Base-by-base conservation (phyloP, 2,888 invertebrate species). In the Clunio marinus region DNA sequence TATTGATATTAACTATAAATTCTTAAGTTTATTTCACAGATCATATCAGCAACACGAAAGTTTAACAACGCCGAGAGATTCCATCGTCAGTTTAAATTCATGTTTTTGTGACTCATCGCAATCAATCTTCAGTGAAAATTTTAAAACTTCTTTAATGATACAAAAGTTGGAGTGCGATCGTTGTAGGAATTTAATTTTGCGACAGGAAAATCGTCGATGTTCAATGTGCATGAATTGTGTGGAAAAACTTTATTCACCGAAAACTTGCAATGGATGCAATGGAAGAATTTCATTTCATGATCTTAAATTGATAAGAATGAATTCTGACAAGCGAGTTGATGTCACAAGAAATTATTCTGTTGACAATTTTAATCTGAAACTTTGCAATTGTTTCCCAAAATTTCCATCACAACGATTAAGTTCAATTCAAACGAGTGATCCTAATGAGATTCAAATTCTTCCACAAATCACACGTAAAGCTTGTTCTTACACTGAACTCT, bases 281-380 rank as follows among this genome's bases (percentile, higher is more conserved):
- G 68, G 68, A 58, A 46, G 68, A 41, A 68, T 68, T 25, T 68
- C 68, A 15, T 68, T 58, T 45, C 58, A 58, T 17, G 68, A 68
- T 15, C 25, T 68, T 10, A 68, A 58, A 20, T n/a, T n/a, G n/a
- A n/a, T n/a, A n/a, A n/a, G n/a, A n/a, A n/a, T n/a, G n/a, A n/a
- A n/a, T n/a, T n/a, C n/a, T n/a, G 37, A 57, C 22, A n/a, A 8
- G 41, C 24, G 41, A 2, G 20, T 37, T 10, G 24, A 22, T n/a
- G 15, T 58, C 3, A 58, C 35, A 15, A n/a, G 22, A 15, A 20
- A 28, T 1, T 15, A 35, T 27, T 8, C 15, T 4, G 15, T 24
- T 13, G 15, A 68, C 32, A 15, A 13, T 37, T 10, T 32, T 1
- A 22, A 17, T 20, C 24, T 66, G 3, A 51, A 58, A 57, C 58